phyloP scores from a whole-genome alignment of 2,113 vertebrate genomes.

The Capra hircus region DNA sequence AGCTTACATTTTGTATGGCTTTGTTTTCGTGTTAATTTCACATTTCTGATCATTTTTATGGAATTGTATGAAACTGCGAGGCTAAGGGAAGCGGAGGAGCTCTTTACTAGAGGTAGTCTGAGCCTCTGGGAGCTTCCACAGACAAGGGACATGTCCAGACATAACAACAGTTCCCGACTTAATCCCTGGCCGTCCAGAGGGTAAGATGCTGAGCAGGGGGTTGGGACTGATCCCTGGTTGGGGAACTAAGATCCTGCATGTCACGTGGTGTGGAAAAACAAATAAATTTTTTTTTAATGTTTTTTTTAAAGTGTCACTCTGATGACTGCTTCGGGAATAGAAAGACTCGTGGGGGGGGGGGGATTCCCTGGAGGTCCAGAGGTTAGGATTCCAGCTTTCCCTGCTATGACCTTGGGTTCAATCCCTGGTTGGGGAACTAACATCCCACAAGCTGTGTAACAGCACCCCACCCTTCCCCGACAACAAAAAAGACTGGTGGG shows the following conservation, averaged over 20 bases:
- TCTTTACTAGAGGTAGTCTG: neutral
- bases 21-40: neutral
- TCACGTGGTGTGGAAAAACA: neutral
- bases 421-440: neutral
- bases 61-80: neutral
- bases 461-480: neutral
- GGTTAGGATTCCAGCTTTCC: neutral
- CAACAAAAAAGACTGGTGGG: neutral
- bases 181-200: neutral
- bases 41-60: neutral
- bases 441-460: neutral
- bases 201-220: neutral
- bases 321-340: neutral
- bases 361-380: neutral
- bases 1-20: neutral
- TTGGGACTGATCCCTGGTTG: neutral
- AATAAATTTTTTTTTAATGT: neutral
- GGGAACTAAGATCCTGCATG: neutral
- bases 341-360: neutral
- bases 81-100: too few species aligned
- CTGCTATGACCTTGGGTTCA: neutral
- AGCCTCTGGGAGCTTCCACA: neutral
- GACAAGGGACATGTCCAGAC: neutral
- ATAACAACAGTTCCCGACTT: neutral
- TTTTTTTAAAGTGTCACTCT: neutral